Conservation (phyloP, 92 coral and sea anemone genomes). For the Muricea muricata region DNA sequence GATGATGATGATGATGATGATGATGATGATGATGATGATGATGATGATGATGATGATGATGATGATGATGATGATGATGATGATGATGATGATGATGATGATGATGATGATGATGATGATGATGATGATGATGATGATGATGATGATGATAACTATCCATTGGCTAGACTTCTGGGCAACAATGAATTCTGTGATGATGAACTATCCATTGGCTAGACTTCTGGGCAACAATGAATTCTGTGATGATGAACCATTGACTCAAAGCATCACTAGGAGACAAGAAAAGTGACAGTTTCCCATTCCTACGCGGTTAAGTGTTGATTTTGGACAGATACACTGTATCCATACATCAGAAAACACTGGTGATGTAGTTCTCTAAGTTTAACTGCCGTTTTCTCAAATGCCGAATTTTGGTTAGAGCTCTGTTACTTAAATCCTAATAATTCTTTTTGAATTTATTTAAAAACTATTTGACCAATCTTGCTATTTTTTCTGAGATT, state of each 20-base stretch:
- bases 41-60: too few relatives aligned
- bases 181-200: background rate
- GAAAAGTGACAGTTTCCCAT: background rate
- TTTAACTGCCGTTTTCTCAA: slow-evolving; percentile 37
- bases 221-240: background rate
- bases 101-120: too few relatives aligned
- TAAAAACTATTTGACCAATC: slow-evolving; percentile 37
- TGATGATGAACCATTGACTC: slow-evolving; percentile 13
- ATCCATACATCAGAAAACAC: background rate
- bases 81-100: too few relatives aligned
- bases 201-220: background rate
- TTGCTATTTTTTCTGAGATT: slow-evolving; percentile 47
- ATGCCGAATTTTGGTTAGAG: background rate
- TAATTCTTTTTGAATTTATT: too few relatives aligned
- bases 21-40: too few relatives aligned
- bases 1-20: too few relatives aligned
- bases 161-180: background rate
- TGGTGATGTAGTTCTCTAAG: background rate
- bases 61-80: too few relatives aligned
- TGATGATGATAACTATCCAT: too few relatives aligned
- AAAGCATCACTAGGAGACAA: background rate
- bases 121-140: too few relatives aligned
- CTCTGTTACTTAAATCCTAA: slow-evolving; percentile 24
- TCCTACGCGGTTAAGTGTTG: background rate
- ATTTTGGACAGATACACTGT: slow-evolving; percentile 10